Conservation (phyloP, 2,113 vertebrate genomes). For the Chascanopsetta lugubris region DNA sequence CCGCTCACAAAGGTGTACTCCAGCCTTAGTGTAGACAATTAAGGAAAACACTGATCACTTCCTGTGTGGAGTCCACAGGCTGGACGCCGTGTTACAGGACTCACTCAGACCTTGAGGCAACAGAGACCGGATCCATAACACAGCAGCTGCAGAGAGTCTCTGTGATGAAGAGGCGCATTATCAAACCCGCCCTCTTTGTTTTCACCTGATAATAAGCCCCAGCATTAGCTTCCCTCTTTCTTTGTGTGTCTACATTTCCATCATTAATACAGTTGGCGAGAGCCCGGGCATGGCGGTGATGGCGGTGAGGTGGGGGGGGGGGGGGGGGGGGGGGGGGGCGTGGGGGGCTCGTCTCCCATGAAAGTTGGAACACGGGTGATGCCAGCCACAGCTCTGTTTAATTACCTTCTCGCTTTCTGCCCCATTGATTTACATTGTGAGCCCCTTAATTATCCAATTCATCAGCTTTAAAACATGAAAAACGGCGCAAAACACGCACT, state of each 20-base stretch:
- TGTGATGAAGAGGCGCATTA: conserved; percentile 4
- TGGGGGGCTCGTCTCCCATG: conserved; percentile 38
- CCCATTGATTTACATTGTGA: conserved; percentile 88
- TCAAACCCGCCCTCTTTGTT: conserved; percentile 7
- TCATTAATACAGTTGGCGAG: conserved; percentile 51
- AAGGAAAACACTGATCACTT: conserved; percentile 8
- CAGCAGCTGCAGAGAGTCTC: background rate
- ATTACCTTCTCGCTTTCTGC: conserved; percentile 85
- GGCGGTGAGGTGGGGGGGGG: too few species aligned
- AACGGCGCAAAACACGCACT: conserved; percentile 84
- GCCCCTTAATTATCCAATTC: conserved; percentile 93
- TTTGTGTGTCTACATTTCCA: conserved; percentile 32
- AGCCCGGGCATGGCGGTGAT: conserved; percentile 19
- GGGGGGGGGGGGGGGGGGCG: too few species aligned
- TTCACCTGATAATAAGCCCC: conserved; percentile 18
- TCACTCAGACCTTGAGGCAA: conserved; percentile 17
- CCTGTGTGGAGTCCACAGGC: background rate
- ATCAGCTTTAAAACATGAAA: conserved; percentile 93
- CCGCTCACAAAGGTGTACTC: background rate
- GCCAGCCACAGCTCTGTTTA: conserved; percentile 77
- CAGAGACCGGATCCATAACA: conserved; percentile 4
- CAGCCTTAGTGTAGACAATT: background rate
- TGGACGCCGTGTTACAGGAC: background rate
- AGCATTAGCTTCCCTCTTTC: conserved; percentile 32
- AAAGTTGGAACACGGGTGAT: conserved; percentile 69